These are phyloP conservation scores for Eubasilissa regina DNA, from an alignment of 1,140 invertebrate species.

Conservation along the genomic window DNA sequence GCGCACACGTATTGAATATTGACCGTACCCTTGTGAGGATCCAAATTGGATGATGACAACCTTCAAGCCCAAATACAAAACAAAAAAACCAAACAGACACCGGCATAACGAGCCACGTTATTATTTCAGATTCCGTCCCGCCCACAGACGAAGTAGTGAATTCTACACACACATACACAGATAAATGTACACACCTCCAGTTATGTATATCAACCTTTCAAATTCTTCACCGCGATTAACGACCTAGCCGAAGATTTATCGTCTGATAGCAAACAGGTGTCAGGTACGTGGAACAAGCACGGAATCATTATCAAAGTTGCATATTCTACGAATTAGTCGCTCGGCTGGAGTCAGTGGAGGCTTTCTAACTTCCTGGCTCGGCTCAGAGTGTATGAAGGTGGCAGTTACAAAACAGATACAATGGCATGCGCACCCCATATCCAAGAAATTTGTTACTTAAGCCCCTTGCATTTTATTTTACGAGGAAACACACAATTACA, in stretches of 20 bases:
- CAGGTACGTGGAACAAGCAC: too few relatives aligned
- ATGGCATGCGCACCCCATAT: too few relatives aligned
- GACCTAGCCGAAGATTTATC: constrained; percentile 24
- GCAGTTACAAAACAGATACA: too few relatives aligned
- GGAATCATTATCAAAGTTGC: too few relatives aligned
- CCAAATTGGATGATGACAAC: not conserved
- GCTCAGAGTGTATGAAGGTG: too few relatives aligned
- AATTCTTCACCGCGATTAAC: constrained; percentile 31
- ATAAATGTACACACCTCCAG: not conserved
- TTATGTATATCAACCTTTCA: constrained; percentile 19
- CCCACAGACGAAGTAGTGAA: constrained; percentile 11
- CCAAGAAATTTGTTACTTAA: too few relatives aligned
- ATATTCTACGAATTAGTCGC: too few relatives aligned
- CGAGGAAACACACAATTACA: too few relatives aligned
- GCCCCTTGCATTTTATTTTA: too few relatives aligned
- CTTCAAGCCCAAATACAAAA: constrained; percentile 23
- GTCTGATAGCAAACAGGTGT: constrained; percentile 1
- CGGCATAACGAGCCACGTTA: constrained; percentile 11
- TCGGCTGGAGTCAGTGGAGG: too few relatives aligned
- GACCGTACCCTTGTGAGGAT: constrained; percentile 20
- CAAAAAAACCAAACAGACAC: constrained; percentile 8
- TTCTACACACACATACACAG: not conserved
- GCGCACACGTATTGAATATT: not conserved
- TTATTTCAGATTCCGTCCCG: constrained; percentile 14
- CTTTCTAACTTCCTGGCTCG: too few relatives aligned